Evolutionary conservation across 2,888 invertebrate genomes (phyloP).

Genomic region (Nymphalis c-album): DNA sequence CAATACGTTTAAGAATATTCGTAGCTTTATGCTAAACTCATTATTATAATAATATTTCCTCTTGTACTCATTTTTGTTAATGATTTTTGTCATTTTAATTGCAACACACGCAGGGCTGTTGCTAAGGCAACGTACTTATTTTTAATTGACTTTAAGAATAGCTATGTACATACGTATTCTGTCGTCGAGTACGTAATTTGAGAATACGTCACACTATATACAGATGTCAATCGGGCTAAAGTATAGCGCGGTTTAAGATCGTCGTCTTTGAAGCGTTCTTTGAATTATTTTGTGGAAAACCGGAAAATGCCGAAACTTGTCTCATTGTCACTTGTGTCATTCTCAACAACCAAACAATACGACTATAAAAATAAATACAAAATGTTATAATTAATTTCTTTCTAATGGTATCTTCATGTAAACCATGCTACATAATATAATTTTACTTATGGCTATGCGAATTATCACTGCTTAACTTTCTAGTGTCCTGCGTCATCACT

Average conservation of each 20-base stretch:
- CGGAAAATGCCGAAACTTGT: no score
- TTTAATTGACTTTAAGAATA: background rate
- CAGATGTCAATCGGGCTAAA: background rate
- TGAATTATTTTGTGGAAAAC: background rate
- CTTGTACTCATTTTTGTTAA: no score
- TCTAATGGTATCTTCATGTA: background rate
- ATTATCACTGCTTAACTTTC: slow-evolving; percentile 29
- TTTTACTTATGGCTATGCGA: slow-evolving; percentile 26
- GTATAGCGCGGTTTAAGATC: slow-evolving; percentile 1
- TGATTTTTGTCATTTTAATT: background rate
- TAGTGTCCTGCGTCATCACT: slow-evolving; percentile 21
- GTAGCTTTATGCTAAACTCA: background rate
- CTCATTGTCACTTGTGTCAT: no score
- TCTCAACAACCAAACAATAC: no score
- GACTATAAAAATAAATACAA: no score
- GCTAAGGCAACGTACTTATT: slow-evolving; percentile 31
- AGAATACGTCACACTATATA: background rate
- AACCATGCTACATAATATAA: background rate
- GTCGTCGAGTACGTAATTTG: slow-evolving; percentile 8
- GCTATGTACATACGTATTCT: background rate
- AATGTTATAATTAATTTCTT: background rate
- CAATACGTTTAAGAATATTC: background rate
- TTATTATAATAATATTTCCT: no score
- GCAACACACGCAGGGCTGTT: slow-evolving; percentile 25
- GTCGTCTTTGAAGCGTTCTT: background rate